Conservation (phyloP, 2,113 vertebrate genomes). For the Callospermophilus lateralis region DNA sequence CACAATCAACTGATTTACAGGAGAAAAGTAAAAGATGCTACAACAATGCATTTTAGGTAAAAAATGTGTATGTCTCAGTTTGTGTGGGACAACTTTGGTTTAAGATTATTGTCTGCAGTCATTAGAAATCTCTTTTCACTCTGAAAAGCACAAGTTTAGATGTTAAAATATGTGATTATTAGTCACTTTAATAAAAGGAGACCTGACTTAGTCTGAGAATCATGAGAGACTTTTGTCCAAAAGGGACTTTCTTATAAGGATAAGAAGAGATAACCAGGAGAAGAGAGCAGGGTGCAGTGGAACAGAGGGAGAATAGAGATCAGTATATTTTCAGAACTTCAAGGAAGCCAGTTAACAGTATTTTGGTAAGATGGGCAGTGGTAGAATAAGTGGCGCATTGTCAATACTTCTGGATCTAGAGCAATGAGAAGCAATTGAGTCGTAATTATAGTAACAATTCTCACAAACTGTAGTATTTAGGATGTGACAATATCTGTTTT, state of each 20-base stretch:
- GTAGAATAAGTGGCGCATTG: background rate
- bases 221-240: background rate
- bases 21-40: background rate
- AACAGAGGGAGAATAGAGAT: background rate
- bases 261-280: background rate
- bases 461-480: background rate
- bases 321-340: background rate
- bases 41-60: background rate
- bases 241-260: background rate
- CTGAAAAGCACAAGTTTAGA: background rate
- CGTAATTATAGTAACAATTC: background rate
- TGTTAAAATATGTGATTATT: background rate
- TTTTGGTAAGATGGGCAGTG: background rate
- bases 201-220: background rate
- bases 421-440: background rate
- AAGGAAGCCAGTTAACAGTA: background rate
- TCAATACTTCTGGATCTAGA: background rate
- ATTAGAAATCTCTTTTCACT: background rate
- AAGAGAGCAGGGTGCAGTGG: background rate
- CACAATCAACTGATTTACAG: background rate
- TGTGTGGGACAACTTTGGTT: background rate
- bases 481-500: background rate
- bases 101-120: background rate
- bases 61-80: background rate
- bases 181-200: background rate